Conservation (phyloP, 2,113 vertebrate species). For the Ptychochromis oligacanthus region DNA sequence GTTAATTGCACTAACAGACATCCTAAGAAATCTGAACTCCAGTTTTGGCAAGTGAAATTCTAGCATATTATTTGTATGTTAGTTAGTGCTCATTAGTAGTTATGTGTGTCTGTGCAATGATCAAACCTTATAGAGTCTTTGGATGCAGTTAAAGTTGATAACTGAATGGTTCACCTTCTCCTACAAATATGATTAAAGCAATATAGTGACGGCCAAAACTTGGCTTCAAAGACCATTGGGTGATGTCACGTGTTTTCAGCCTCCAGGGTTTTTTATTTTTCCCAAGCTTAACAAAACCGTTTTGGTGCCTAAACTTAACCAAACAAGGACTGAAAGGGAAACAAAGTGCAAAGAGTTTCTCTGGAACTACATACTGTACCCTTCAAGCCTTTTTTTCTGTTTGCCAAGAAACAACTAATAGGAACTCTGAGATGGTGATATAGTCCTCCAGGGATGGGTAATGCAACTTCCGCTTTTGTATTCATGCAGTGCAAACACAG, state of each 20-base stretch:
- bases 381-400: too few species aligned
- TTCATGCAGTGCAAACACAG: too few species aligned
- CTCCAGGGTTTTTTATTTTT: too few species aligned
- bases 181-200: neutral
- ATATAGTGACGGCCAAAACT: neutral
- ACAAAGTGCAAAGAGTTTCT: neutral
- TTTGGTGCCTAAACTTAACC: too few species aligned
- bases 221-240: too few species aligned
- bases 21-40: too few species aligned
- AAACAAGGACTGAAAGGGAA: neutral
- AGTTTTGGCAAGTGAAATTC: too few species aligned
- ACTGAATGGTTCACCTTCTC: too few species aligned
- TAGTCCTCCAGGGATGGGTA: neutral
- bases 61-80: too few species aligned
- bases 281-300: accelerated
- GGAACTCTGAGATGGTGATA: neutral
- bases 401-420: neutral
- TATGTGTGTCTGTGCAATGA: neutral
- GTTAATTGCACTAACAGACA: too few species aligned
- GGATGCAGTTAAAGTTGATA: neutral
- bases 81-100: neutral
- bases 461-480: neutral
- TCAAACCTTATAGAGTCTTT: neutral
- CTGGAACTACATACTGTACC: neutral
- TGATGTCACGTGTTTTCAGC: too few species aligned